A percentile compares a stretch with the other conserved stretches of the same genome.
Evolutionary conservation across 2,113 vertebrate species (phyloP).

Genomic region (Silurus meridionalis): DNA sequence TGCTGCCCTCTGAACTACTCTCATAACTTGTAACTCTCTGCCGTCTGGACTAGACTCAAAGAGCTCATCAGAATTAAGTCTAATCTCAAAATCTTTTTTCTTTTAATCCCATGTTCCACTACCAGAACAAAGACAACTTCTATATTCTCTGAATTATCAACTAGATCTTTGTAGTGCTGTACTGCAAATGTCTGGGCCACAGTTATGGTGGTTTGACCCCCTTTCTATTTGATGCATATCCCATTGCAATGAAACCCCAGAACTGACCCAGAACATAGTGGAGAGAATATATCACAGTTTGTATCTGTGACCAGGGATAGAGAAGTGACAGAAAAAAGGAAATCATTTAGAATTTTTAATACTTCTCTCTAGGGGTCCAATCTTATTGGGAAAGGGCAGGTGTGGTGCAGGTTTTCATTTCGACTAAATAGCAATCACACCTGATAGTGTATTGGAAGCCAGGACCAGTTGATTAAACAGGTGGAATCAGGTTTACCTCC

Average conservation of each 20-base stretch:
- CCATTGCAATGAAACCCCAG: not conserved
- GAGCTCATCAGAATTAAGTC: not conserved
- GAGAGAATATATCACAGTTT: not conserved
- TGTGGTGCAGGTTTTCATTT: no score
- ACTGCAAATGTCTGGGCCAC: not conserved
- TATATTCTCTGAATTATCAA: not conserved
- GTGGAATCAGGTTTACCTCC: no score
- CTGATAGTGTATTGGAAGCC: no score
- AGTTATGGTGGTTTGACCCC: not conserved
- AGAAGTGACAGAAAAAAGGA: not conserved
- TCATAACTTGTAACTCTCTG: not conserved
- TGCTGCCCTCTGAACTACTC: slow-evolving; percentile 2
- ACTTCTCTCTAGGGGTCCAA: no score
- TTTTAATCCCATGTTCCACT: not conserved
- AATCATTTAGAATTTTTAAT: no score
- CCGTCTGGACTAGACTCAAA: not conserved
- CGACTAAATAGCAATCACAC: no score
- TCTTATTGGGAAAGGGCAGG: no score
- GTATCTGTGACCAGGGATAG: not conserved
- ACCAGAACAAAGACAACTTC: not conserved
- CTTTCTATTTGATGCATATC: not conserved
- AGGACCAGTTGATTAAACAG: no score
- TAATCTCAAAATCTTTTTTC: not conserved
- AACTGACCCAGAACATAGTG: not conserved
- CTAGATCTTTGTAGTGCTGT: not conserved